phyloP scores from a whole-genome alignment of 2,888 invertebrate species.

The Arenicola marina region DNA sequence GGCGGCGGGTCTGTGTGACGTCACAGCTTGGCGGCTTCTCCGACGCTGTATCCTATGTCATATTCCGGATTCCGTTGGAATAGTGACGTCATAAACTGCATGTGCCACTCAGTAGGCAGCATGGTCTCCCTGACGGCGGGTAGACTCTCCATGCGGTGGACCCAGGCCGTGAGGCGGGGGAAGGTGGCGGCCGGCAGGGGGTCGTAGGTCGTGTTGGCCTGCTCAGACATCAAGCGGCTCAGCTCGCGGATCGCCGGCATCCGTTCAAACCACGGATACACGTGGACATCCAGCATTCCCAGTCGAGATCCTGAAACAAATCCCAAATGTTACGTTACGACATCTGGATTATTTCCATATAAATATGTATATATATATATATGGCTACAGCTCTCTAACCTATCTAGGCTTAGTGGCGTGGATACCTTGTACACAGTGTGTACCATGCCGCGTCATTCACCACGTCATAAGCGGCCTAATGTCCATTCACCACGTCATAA shows the following conservation, averaged over 20 bases:
- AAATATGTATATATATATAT: no score
- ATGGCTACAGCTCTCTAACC: no score
- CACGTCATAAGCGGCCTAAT: no score
- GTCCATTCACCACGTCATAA: no score
- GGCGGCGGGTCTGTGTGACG: no score
- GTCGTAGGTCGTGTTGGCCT: background rate
- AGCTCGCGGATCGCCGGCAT: background rate
- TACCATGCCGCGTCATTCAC: no score
- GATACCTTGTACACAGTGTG: no score
- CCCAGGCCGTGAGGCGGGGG: background rate
- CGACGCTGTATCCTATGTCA: no score
- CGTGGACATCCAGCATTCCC: background rate
- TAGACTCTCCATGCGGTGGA: background rate
- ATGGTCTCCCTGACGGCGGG: background rate
- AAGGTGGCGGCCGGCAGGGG: background rate
- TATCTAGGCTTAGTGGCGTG: no score
- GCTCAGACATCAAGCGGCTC: background rate
- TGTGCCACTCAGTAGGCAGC: background rate
- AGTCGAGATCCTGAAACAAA: background rate
- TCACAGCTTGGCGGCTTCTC: no score
- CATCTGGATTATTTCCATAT: no score
- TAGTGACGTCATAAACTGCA: background rate
- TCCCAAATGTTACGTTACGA: no score
- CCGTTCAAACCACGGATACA: background rate
- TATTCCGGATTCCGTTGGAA: background rate